Evolutionary conservation across 2,797 vertebrate species (phyloP).

Genomic region (Pangasius krempfi): DNA sequence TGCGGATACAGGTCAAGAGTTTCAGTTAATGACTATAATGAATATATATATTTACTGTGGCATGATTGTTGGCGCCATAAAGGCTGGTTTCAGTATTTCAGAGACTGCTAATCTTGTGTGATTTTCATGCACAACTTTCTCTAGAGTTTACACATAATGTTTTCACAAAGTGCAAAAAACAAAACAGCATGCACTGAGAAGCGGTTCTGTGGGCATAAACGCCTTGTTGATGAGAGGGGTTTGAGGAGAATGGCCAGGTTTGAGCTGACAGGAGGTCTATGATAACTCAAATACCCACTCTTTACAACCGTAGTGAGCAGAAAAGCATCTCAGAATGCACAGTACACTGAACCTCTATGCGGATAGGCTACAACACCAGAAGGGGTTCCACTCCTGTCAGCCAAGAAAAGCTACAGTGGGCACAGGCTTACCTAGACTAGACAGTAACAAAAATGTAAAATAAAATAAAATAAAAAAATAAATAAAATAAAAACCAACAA

Average conservation of each 20-base stretch:
- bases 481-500: not conserved
- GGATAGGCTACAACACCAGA: not conserved
- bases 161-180: not conserved
- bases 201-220: not conserved
- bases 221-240: not conserved
- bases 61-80: not conserved
- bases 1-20: not conserved
- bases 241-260: not conserved
- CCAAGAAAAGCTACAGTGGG: not conserved
- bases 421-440: too few relatives aligned
- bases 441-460: not conserved
- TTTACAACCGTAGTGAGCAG: not conserved
- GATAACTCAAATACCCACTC: not conserved
- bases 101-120: not conserved
- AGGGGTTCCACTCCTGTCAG: not conserved
- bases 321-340: not conserved
- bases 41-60: not conserved
- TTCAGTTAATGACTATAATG: not conserved
- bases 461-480: not conserved
- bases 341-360: not conserved
- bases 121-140: not conserved
- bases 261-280: not conserved
- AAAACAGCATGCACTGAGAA: too few relatives aligned
- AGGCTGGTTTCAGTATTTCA: constrained; percentile 5
- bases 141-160: not conserved